Conservation (phyloP, 2,113 vertebrate species). For the Paradoxurus hermaphroditus region DNA sequence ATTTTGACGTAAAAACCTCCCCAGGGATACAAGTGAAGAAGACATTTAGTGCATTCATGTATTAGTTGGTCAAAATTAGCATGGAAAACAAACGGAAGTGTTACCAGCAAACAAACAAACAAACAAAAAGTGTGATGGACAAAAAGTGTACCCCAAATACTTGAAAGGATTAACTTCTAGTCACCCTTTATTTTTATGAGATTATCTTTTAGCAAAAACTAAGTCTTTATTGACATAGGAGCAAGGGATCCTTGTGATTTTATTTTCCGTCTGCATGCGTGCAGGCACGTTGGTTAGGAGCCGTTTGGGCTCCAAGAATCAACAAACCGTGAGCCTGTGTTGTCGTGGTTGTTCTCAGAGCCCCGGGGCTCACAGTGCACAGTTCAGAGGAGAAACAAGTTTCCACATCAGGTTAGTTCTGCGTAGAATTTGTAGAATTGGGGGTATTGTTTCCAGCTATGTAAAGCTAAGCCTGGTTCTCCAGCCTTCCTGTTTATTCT, state of each 20-base stretch:
- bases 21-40: background rate
- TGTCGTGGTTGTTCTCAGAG: background rate
- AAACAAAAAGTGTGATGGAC: background rate
- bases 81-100: background rate
- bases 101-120: background rate
- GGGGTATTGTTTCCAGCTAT: background rate
- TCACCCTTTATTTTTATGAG: background rate
- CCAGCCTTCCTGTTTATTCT: background rate
- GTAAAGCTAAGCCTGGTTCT: background rate
- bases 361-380: too few species aligned
- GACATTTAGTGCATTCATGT: background rate
- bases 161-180: background rate
- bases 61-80: background rate
- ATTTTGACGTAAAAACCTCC: background rate
- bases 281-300: fast-evolving
- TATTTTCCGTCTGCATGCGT: background rate
- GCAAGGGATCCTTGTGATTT: background rate
- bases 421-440: background rate
- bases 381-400: background rate
- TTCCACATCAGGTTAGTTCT: background rate
- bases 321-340: background rate
- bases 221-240: background rate
- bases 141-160: background rate
- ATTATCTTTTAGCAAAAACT: background rate
- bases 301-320: background rate